These are phyloP conservation scores for Lasiurus borealis DNA, from an alignment of 2,113 vertebrate genomes.

Conservation along the genomic window DNA sequence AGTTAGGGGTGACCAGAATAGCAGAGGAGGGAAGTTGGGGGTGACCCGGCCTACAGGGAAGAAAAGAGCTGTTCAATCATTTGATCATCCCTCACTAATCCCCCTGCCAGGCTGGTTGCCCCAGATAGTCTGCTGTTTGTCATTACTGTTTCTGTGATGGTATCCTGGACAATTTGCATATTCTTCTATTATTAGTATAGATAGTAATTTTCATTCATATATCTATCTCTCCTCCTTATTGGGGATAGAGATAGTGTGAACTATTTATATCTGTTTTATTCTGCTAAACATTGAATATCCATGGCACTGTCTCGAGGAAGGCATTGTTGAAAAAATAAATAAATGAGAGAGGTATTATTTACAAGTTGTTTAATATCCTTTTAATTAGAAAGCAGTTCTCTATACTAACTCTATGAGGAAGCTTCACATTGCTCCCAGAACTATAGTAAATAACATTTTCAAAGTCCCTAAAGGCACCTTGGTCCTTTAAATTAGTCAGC, in stretches of 20 bases:
- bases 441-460: slow-evolving; percentile 36
- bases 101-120: too few relatives aligned
- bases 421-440: neutral
- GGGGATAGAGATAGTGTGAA: neutral
- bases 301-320: neutral
- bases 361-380: slow-evolving; percentile 35
- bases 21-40: too few relatives aligned
- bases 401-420: slow-evolving; percentile 13
- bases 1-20: too few relatives aligned
- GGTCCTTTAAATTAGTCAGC: neutral
- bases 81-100: too few relatives aligned
- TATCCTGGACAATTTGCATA: too few relatives aligned
- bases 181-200: too few relatives aligned
- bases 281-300: neutral
- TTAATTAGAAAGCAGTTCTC: slow-evolving; percentile 45
- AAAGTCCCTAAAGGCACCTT: slow-evolving; percentile 6
- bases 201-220: neutral
- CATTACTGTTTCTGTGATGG: too few relatives aligned
- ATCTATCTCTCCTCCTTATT: neutral
- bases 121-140: too few relatives aligned
- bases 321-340: slow-evolving; percentile 25
- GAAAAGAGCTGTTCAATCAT: too few relatives aligned
- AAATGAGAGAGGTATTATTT: slow-evolving; percentile 43
- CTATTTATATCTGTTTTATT: neutral
- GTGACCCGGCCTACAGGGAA: too few relatives aligned